Base-by-base conservation (phyloP, 1,140 invertebrate species). In the Laupala kohalensis region DNA sequence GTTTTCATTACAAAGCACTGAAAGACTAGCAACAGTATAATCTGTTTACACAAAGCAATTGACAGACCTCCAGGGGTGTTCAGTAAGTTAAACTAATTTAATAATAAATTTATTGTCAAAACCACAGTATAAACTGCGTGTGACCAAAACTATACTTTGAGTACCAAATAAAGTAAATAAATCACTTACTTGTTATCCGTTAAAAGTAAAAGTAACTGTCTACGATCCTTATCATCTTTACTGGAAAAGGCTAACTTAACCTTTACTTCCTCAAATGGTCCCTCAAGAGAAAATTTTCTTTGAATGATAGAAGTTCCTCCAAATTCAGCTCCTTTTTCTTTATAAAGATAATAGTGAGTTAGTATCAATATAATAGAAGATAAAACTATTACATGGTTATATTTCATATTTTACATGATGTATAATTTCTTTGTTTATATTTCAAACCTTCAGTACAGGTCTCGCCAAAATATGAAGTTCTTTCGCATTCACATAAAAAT, bases 391-490 rank as follows among this genome's bases (percentile, higher is more conserved):
- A n/a, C n/a, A n/a, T n/a, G n/a, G n/a, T n/a, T n/a, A n/a, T n/a
- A n/a, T n/a, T 25, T 13, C 65, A 66, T 25, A 66, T 13, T 25
- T 13, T n/a, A 27, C 4, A 1, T 25, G 4, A 1, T 25, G 65
- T 13, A 66, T 25, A n/a, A 25, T 9, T 13, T 1, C 1, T 13
- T 25, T 4, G 4, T 1, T 25, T 27, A 25, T 66, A 27, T 1
- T 29, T 80, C n/a, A n/a, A n/a, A 87, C 86, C 86, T 77, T 87
- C 84, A 23, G 81, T 83, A 75, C 87, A 89, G 69, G 81, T 76
- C 76, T 94, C 90, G 63, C 93, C 93, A 76, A 92, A 90, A 78
- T 93, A 96, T 69, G 92, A 95, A 5, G 92, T 96, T 24, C 90
- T 83, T 72, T 93, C 89, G 77, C 95, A 97, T 74, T 96, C 89